These are phyloP conservation scores for Hylaeus anthracinus DNA, from an alignment of 1,140 invertebrate species.

Conservation along the genomic window DNA sequence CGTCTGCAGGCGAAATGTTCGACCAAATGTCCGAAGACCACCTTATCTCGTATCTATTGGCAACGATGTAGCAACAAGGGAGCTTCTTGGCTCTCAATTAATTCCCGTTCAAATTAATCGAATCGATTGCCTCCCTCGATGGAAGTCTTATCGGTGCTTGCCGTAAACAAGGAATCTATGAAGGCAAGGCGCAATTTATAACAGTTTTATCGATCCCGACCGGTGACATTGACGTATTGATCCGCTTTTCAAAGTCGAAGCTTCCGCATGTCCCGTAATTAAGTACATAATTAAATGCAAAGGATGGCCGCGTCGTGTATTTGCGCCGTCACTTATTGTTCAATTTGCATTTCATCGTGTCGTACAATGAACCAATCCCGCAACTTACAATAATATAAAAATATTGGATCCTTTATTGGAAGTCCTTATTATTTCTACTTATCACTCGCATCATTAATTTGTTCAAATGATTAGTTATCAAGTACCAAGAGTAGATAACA, in stretches of 20 bases:
- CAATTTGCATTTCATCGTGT: constrained; percentile 20
- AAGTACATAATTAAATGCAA: constrained; percentile 36
- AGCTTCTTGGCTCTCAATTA: background rate
- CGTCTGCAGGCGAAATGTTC: constrained; percentile 6
- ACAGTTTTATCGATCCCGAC: constrained; percentile 18
- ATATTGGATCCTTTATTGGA: too few relatives aligned
- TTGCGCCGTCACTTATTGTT: background rate
- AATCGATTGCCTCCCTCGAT: background rate
- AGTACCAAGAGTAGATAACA: too few relatives aligned
- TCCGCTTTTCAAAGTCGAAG: constrained; percentile 28
- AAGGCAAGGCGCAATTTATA: constrained; percentile 10
- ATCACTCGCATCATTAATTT: too few relatives aligned
- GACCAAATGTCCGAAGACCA: background rate
- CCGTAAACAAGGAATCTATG: background rate
- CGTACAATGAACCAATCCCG: background rate
- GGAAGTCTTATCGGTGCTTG: constrained; percentile 17
- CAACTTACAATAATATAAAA: too few relatives aligned
- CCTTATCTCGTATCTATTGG: background rate
- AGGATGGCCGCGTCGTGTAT: background rate
- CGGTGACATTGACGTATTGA: constrained; percentile 39
- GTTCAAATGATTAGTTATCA: too few relatives aligned
- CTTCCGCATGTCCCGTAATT: constrained; percentile 28
- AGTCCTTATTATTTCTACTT: too few relatives aligned
- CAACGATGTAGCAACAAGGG: background rate
- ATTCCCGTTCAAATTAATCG: constrained; percentile 21